Percentiles rank a stretch among this genome's conserved stretches.
Conservation (phyloP, 2,888 invertebrate genomes). For the Panopea generosa region DNA sequence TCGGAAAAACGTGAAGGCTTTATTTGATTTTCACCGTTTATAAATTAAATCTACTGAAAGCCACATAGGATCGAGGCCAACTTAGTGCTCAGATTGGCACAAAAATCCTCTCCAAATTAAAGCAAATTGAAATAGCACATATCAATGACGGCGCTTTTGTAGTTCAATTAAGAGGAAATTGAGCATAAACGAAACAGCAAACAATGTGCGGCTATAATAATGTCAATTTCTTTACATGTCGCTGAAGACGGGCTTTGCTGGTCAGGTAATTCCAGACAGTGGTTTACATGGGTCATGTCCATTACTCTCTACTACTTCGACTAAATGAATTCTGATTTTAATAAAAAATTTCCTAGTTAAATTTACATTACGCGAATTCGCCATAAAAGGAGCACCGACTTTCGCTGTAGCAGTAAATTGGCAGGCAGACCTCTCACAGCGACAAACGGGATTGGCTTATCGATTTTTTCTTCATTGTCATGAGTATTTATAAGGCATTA, state of each 20-base stretch:
- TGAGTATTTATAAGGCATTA: constrained; percentile 51
- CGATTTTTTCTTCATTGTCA: constrained; percentile 8
- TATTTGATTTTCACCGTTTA: constrained; percentile 72
- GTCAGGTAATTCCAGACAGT: constrained; percentile 35
- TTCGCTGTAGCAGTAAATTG: constrained; percentile 13
- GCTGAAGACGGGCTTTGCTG: not conserved
- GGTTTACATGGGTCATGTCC: constrained; percentile 34
- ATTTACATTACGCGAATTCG: constrained; percentile 62
- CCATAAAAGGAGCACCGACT: constrained; percentile 41
- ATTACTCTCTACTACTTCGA: constrained; percentile 28
- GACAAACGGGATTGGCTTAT: not conserved
- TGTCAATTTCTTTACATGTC: constrained; percentile 18
- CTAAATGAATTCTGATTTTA: constrained; percentile 50
- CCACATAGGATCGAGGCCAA: constrained; percentile 41
- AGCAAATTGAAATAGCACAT: constrained; percentile 40
- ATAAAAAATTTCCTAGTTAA: constrained; percentile 45
- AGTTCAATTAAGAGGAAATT: constrained; percentile 20
- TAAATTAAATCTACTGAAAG: constrained; percentile 76
- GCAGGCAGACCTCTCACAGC: constrained; percentile 33
- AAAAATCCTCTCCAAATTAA: constrained; percentile 40
- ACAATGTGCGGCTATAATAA: constrained; percentile 16
- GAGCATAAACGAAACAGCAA: not conserved
- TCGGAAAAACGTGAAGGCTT: constrained; percentile 1
- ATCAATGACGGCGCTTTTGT: constrained; percentile 13
- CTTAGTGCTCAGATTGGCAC: constrained; percentile 51